A percentile compares a stretch with the other conserved stretches of the same genome.
phyloP scores from a whole-genome alignment of 2,113 vertebrate species.

The Notarius quadriscutis region DNA sequence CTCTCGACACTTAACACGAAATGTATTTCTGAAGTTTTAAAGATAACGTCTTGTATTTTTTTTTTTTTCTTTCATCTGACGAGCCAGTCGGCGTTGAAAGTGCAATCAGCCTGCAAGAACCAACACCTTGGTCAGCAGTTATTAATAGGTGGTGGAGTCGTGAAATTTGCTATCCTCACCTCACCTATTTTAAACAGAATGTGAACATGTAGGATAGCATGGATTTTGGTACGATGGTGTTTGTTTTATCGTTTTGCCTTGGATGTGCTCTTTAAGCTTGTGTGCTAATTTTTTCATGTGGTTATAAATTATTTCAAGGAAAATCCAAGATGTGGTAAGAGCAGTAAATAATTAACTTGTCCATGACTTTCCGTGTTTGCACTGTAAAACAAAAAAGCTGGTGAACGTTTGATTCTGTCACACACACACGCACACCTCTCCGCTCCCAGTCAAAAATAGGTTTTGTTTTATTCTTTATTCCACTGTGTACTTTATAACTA shows the following conservation, averaged over 20 bases:
- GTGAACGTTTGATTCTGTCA: not conserved
- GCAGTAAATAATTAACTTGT: not conserved
- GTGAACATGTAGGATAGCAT: not conserved
- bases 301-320: not conserved
- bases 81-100: not conserved
- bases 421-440: no score
- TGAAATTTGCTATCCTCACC: not conserved
- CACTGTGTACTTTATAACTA: not conserved
- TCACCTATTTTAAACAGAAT: not conserved
- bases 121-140: not conserved
- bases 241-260: not conserved
- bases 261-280: not conserved
- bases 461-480: not conserved
- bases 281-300: not conserved
- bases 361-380: no score
- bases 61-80: not conserved
- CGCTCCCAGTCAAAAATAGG: no score
- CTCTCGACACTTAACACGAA: not conserved
- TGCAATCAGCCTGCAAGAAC: not conserved
- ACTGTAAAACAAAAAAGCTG: not conserved
- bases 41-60: not conserved
- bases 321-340: not conserved
- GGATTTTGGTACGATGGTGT: not conserved
- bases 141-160: not conserved
- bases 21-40: conserved; percentile 1